Evolutionary conservation across 2,888 invertebrate genomes (phyloP).

Genomic region (Torymus aiolomorphi): DNA sequence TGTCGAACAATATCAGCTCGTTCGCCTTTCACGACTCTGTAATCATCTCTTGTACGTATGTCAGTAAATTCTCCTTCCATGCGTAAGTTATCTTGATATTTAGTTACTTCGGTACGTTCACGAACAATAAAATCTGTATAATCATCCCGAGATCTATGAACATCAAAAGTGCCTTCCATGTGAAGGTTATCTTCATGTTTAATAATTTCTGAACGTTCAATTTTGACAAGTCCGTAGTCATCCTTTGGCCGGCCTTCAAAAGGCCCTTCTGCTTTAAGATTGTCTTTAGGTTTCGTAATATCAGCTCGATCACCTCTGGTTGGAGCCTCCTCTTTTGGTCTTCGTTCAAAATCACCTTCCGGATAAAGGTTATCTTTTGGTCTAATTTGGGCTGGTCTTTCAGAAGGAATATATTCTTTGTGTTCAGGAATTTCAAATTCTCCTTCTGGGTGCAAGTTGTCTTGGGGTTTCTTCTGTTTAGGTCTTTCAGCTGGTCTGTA

Average conservation of each 20-base stretch:
- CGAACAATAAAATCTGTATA: conserved; percentile 77
- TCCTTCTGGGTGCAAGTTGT: conserved; percentile 76
- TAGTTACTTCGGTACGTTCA: conserved; percentile 76
- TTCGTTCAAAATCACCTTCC: conserved; percentile 56
- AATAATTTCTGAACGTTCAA: conserved; percentile 80
- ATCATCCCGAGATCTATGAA: conserved; percentile 78
- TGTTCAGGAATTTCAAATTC: conserved; percentile 73
- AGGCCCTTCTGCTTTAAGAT: conserved; percentile 78
- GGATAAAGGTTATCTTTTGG: too few species aligned
- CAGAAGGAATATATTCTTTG: too few species aligned
- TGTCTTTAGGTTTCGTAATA: conserved; percentile 69
- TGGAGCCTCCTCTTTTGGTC: conserved; percentile 67
- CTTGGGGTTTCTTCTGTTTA: conserved; percentile 66
- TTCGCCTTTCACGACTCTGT: conserved; percentile 78
- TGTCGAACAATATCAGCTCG: conserved; percentile 76
- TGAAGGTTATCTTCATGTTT: conserved; percentile 74
- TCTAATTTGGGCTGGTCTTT: too few species aligned
- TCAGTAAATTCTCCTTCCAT: conserved; percentile 81
- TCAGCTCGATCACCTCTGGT: conserved; percentile 71
- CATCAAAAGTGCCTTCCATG: conserved; percentile 77
- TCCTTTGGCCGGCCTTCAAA: conserved; percentile 75
- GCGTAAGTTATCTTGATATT: conserved; percentile 76
- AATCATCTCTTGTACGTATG: conserved; percentile 75
- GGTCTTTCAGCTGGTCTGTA: conserved; percentile 74
- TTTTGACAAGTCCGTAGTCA: conserved; percentile 69